Conservation (phyloP, 2,888 invertebrate genomes). For the Cabera pusaria region DNA sequence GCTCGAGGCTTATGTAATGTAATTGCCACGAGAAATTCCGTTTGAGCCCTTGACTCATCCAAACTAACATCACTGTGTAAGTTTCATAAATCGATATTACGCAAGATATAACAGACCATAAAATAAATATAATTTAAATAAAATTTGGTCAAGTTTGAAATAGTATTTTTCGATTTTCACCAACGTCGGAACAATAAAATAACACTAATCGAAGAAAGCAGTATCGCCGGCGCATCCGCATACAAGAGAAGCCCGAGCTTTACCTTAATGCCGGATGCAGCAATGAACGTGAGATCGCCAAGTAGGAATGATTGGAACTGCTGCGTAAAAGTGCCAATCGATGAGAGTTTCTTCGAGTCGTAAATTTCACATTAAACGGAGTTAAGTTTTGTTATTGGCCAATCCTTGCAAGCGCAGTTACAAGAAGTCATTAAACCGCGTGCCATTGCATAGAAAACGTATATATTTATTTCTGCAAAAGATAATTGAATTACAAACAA, state of each 20-base stretch:
- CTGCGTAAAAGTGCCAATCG: slow-evolving; percentile 38
- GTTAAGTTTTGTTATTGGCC: slow-evolving; percentile 38
- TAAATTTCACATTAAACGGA: slow-evolving; percentile 45
- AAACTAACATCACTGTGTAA: slow-evolving; percentile 11
- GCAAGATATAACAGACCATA: too few relatives aligned
- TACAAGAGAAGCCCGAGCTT: slow-evolving; percentile 43
- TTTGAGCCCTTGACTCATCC: slow-evolving; percentile 10
- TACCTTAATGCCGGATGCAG: slow-evolving; percentile 52
- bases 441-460: too few relatives aligned
- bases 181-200: slow-evolving; percentile 19
- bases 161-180: too few relatives aligned
- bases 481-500: too few relatives aligned
- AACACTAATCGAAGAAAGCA: slow-evolving; percentile 23
- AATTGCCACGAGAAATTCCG: slow-evolving; percentile 20
- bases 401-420: slow-evolving; percentile 32
- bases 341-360: slow-evolving; percentile 41
- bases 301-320: slow-evolving; percentile 38
- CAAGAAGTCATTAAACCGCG: slow-evolving; percentile 25
- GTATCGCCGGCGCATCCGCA: slow-evolving; percentile 21
- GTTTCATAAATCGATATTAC: too few relatives aligned
- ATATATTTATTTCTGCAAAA: too few relatives aligned
- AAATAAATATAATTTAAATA: too few relatives aligned
- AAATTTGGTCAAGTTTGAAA: too few relatives aligned
- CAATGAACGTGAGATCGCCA: slow-evolving; percentile 40
- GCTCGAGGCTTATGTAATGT: slow-evolving; percentile 7